phyloP scores from a whole-genome alignment of 2,113 vertebrate genomes.

The Chrysochloris asiatica region DNA sequence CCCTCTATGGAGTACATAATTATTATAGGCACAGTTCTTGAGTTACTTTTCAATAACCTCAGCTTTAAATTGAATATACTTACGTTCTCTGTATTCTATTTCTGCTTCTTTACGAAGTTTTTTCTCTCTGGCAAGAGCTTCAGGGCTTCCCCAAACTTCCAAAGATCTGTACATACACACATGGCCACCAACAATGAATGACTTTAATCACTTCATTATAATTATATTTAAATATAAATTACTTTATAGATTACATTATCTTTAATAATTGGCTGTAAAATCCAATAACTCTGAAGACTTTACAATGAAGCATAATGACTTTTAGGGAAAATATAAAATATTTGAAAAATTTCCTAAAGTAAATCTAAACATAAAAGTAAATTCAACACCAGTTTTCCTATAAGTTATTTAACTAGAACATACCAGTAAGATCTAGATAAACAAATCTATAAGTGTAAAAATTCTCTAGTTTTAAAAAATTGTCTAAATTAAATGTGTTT shows the following conservation, averaged over 20 bases:
- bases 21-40: not conserved
- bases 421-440: not conserved
- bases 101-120: constrained; percentile 94
- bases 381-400: constrained; percentile 27
- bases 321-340: constrained; percentile 26
- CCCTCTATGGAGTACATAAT: too few relatives aligned
- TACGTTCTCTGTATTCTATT: constrained; percentile 95
- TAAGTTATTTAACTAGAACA: constrained; percentile 25
- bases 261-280: not conserved
- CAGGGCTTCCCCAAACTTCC: constrained; percentile 97
- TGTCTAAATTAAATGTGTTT: not conserved
- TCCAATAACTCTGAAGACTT: not conserved
- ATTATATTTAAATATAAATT: constrained; percentile 41
- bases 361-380: constrained; percentile 35
- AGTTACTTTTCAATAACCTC: constrained; percentile 25
- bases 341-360: constrained; percentile 40
- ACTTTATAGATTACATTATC: not conserved
- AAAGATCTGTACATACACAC: constrained; percentile 86
- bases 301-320: constrained; percentile 24
- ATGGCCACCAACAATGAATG: not conserved
- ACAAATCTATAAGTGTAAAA: constrained; percentile 3
- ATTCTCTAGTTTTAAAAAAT: constrained; percentile 26
- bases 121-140: constrained; percentile 94
- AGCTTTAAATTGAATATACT: constrained; percentile 75
- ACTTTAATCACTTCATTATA: constrained; percentile 43